Evolutionary conservation across 1,140 invertebrate species (phyloP).

Genomic region (Pseudomyrmex cubaensis): DNA sequence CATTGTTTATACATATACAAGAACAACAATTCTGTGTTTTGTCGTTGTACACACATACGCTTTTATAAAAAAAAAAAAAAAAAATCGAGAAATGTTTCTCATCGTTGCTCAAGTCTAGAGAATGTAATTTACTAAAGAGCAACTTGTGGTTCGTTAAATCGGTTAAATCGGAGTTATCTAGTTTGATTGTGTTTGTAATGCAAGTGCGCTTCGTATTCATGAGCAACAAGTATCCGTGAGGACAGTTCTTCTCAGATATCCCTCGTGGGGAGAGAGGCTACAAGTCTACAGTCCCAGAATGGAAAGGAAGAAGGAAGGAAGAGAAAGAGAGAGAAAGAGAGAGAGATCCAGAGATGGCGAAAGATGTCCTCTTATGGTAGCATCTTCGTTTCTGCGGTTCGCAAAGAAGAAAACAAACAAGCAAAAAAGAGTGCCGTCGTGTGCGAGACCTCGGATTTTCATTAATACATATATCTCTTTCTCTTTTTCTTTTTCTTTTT

Average conservation of each 20-base stretch:
- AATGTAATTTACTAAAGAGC: constrained; percentile 12
- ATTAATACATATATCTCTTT: neutral
- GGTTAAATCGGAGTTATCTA: constrained; percentile 17
- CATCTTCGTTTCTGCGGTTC: constrained; percentile 75
- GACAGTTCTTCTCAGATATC: constrained; percentile 15
- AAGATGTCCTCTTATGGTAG: constrained; percentile 82
- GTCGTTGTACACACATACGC: neutral
- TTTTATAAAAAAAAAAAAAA: neutral
- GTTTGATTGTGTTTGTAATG: neutral
- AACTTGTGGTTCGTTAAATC: neutral
- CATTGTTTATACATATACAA: too few species aligned
- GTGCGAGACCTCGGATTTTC: neutral
- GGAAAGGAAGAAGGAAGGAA: constrained; percentile 17
- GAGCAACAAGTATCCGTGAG: constrained; percentile 28
- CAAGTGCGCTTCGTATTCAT: constrained; percentile 19
- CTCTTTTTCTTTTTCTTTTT: neutral
- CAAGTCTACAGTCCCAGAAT: constrained; percentile 23
- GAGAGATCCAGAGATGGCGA: constrained; percentile 71
- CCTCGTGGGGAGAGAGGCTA: neutral
- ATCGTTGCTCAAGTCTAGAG: neutral
- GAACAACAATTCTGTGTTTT: too few species aligned
- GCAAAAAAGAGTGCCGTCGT: constrained; percentile 46
- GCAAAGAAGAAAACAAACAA: constrained; percentile 65
- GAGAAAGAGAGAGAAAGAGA: constrained; percentile 9
- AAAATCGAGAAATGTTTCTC: neutral